Conservation (phyloP, 2,797 vertebrate species). For the Lepus townsendii region DNA sequence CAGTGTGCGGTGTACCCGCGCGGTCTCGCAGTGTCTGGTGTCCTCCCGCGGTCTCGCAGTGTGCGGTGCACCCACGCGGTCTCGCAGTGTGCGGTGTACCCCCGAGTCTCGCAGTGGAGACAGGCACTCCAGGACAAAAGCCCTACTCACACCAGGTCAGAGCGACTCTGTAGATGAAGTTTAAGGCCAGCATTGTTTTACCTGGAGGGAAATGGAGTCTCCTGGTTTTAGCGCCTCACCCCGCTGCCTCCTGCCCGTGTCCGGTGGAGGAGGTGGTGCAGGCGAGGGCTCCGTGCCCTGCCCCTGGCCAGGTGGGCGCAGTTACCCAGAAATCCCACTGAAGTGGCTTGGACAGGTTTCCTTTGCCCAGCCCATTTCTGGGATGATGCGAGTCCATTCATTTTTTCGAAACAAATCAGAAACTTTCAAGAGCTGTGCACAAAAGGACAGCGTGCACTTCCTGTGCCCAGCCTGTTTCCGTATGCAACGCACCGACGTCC, state of each 20-base stretch:
- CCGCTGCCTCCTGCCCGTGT: accelerated
- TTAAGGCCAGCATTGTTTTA: background rate
- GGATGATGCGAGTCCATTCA: accelerated
- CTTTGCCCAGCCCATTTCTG: background rate
- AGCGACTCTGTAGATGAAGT: accelerated
- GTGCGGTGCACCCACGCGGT: too few relatives aligned
- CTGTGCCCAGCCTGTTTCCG: background rate
- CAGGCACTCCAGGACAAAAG: too few relatives aligned
- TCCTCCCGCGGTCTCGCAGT: too few relatives aligned
- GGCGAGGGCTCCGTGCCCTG: background rate
- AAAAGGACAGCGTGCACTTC: background rate
- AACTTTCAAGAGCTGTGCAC: background rate
- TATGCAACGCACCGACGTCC: background rate
- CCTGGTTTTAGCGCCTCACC: accelerated
- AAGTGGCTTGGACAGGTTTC: background rate
- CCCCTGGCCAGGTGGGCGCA: background rate
- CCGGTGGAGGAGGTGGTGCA: background rate
- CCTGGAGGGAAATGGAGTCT: background rate
- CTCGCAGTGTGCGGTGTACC: too few relatives aligned
- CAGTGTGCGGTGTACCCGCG: too few relatives aligned
- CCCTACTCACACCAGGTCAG: too few relatives aligned
- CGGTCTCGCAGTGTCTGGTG: too few relatives aligned
- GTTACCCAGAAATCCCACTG: background rate
- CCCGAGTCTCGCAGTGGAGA: too few relatives aligned
- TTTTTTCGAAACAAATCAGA: background rate